Conservation (phyloP, 2,797 vertebrate species). For the Pelochelys cantorii region DNA sequence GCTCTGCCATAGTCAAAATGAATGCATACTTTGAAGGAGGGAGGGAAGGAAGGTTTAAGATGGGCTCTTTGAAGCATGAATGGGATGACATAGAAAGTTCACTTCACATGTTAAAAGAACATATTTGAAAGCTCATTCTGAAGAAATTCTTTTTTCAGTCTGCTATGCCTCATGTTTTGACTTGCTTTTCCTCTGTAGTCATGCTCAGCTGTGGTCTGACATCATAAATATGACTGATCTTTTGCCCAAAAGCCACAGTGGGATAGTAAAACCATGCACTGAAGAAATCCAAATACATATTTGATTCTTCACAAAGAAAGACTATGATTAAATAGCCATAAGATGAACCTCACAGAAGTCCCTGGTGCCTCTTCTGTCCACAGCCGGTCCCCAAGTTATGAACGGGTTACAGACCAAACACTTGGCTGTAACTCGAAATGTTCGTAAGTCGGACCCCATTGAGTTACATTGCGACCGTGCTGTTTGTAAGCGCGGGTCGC, state of each 20-base stretch:
- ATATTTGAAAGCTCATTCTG: neutral
- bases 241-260: neutral
- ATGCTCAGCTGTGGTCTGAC: neutral
- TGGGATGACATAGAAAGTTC: neutral
- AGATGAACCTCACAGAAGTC: neutral
- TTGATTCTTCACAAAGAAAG: neutral
- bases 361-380: neutral
- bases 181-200: neutral
- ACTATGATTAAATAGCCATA: neutral
- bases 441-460: too few species aligned
- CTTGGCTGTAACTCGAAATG: too few species aligned
- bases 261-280: neutral
- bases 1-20: neutral
- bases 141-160: neutral
- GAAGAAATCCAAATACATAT: neutral
- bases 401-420: too few species aligned
- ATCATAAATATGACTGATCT: neutral
- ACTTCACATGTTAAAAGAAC: neutral
- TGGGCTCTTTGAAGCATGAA: neutral
- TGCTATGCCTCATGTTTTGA: neutral
- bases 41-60: accelerated
- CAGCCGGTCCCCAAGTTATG: too few species aligned
- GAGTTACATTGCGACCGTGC: too few species aligned
- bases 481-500: too few species aligned
- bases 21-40: neutral